Evolutionary conservation across 2,888 invertebrate species (phyloP).

Genomic region (Protophormia terraenovae): DNA sequence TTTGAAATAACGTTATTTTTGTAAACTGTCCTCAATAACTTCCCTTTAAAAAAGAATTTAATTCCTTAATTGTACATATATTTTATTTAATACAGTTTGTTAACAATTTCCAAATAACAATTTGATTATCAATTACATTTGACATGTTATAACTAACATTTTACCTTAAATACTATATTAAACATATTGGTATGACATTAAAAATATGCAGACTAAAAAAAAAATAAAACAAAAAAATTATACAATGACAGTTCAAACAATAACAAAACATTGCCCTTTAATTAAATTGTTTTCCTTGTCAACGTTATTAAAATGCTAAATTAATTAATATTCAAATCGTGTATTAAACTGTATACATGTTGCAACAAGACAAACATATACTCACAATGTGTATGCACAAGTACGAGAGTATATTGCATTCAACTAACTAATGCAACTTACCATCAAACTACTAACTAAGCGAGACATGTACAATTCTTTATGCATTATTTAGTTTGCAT

Average conservation of each 20-base stretch:
- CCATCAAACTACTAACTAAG: not conserved
- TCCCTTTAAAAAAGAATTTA: not conserved
- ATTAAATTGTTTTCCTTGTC: slow-evolving; percentile 62
- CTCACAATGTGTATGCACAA: not conserved
- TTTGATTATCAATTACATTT: slow-evolving; percentile 3
- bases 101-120: not conserved
- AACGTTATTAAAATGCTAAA: slow-evolving; percentile 28
- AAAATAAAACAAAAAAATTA: not conserved
- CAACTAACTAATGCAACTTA: not conserved
- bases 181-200: not conserved
- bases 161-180: not conserved
- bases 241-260: slow-evolving; percentile 8
- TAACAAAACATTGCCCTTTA: slow-evolving; percentile 53
- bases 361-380: slow-evolving; percentile 27
- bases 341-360: slow-evolving; percentile 29
- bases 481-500: slow-evolving; percentile 42
- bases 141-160: slow-evolving; percentile 26
- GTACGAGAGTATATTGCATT: not conserved
- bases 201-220: not conserved
- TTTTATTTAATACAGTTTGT: not conserved
- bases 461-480: no score
- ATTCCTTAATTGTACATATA: not conserved
- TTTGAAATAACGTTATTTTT: not conserved
- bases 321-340: slow-evolving; percentile 64
- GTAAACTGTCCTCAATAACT: not conserved